Percentiles rank a stretch among this genome's conserved stretches.
These are phyloP conservation scores for Hydrolagus colliei DNA, from an alignment of 2,797 vertebrate genomes.

Conservation along the genomic window DNA sequence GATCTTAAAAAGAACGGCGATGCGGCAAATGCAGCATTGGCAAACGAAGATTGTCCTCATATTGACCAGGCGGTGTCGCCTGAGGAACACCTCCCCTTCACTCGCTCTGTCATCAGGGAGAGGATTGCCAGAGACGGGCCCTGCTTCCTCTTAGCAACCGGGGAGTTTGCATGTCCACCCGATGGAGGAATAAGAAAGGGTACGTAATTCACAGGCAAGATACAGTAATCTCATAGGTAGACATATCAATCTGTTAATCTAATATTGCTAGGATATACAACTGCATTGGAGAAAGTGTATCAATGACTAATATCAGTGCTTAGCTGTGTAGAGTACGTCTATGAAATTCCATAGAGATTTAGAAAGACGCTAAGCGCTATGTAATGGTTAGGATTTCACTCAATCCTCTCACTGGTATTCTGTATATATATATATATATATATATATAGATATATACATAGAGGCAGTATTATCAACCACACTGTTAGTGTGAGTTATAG, in stretches of 20 bases:
- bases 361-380: slow-evolving; percentile 31
- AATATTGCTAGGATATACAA: slow-evolving; percentile 30
- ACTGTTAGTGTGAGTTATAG: slow-evolving; percentile 41
- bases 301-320: slow-evolving; percentile 28
- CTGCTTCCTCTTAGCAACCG: slow-evolving; percentile 97
- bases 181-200: slow-evolving; percentile 98
- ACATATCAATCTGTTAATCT: slow-evolving; percentile 31
- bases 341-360: slow-evolving; percentile 32
- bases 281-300: slow-evolving; percentile 27
- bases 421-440: slow-evolving; percentile 47
- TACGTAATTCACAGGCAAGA: slow-evolving; percentile 72
- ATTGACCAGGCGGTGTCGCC: slow-evolving; percentile 98
- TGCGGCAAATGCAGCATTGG: slow-evolving; percentile 93
- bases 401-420: slow-evolving; percentile 47
- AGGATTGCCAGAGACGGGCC: slow-evolving; percentile 72
- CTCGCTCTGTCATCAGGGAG: slow-evolving; percentile 79
- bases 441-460: slow-evolving; percentile 37
- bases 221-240: slow-evolving; percentile 28
- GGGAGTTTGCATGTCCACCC: slow-evolving; percentile 90
- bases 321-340: slow-evolving; percentile 32
- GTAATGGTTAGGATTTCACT: slow-evolving; percentile 38
- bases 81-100: slow-evolving; percentile 92
- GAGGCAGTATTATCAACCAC: slow-evolving; percentile 46
- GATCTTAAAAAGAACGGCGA: slow-evolving; percentile 98
- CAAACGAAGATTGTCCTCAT: slow-evolving; percentile 98